Evolutionary conservation across 2,888 invertebrate species (phyloP), one percentile per base, ranked within the genome.

Genomic region (Andrena bucephala): DNA sequence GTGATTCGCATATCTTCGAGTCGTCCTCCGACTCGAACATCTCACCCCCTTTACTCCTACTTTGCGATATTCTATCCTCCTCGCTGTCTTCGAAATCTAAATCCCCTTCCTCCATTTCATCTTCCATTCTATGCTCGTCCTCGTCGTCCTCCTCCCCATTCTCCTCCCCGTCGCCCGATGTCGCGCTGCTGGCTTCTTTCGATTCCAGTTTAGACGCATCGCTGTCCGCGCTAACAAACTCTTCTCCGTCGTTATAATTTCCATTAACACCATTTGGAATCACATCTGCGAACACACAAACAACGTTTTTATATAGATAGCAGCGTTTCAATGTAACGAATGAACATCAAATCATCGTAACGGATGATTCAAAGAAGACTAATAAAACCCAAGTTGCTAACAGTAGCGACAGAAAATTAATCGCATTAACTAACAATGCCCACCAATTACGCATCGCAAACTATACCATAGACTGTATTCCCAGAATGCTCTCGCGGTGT

Each of bases 221-320:
- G 24, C 74, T 81, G 63, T 86, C 85, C 0, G 83, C 85, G 33
- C 89, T 90, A 31, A 74, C 81, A n/a, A 85, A 85, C 27, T 91
- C 89, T 57, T 93, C 92, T 48, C 77, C 90, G 70, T 92, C 91
- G 69, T 92, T 93, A 84, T 91, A 93, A 71, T 91, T 92, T 54
- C 94, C 94, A 86, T 95, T 94, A 81, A 94, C 91, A 74, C 94
- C 94, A 85, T 95, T 95, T 77, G 94, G 91, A 88, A 94, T 94
- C 79, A 93, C 86, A 90, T 93, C 94, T 94, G 87, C 54, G 93
- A 93, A 20, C 79, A 27, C 29, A 78, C 13, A n/a, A 79, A 66
- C 62, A n/a, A 27, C 42, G 57, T 27, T 48, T 78, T 80, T 70
- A 83, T 27, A 52, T 2, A 57, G 10, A 2, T 31, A n/a, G 2